Evolutionary conservation across 2,888 invertebrate genomes (phyloP), one percentile per base, ranked within the genome.

Genomic region (Torymus tubicola): DNA sequence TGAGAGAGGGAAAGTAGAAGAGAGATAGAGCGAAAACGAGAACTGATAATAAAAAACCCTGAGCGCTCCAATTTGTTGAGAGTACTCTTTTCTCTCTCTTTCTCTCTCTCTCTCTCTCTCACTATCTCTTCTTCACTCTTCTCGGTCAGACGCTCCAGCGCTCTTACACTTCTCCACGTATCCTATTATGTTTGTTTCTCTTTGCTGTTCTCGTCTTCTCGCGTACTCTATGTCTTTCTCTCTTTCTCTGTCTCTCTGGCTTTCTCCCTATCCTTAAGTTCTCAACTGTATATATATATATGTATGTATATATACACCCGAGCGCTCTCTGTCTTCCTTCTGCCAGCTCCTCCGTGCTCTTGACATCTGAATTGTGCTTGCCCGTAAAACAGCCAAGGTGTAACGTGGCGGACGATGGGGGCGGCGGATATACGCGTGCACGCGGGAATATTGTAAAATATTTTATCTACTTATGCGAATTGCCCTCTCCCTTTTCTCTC

Each of bases 51-150:
- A 86, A 85, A 87, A 86, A 86, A 85, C 81, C 85, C 84, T 69
- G 80, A 83, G 75, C 81, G 83, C 84, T 87, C 85, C 85, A 86
- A 87, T 86, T 87, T 87, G 86, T 84, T 83, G 84, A 85, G 84
- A 87, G 86, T 85, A 83, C 86, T 86, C 85, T 78, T 81, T 80
- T 83, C 84, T 79, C 57, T 71, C 79, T 3, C 31, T 31, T 5
- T 5, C 5, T 31, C 31, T 5, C 31, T 31, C 31, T 31, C 21
- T 21, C 21, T 21, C 21, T 21, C 21, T 21, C 21, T 21, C 21
- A 21, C 21, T 21, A 21, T 21, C 21, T 21, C 31, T 31, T 5
- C 31, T 31, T 31, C 31, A 31, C 31, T 31, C 31, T 31, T 31
- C 31, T 81, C 72, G 79, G 69, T 67, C 74, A 58, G 70, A 61